Evolutionary conservation across 2,797 vertebrate genomes (phyloP).

Genomic region (Sebastes cheni): DNA sequence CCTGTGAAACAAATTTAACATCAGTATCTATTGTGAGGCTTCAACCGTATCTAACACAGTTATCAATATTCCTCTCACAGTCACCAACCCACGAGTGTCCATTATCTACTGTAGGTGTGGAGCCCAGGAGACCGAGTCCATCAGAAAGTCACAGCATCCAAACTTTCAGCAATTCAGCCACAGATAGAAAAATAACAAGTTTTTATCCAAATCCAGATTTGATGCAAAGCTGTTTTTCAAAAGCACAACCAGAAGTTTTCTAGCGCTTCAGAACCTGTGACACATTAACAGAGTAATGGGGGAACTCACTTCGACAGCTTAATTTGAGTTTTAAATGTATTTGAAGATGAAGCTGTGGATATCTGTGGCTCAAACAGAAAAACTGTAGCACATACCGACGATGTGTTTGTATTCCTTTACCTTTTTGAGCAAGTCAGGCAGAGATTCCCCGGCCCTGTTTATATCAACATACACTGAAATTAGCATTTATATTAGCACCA

Average conservation of each 20-base stretch:
- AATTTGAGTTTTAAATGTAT: neutral
- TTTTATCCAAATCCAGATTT: neutral
- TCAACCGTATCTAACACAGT: neutral
- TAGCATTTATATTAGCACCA: neutral
- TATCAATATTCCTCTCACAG: slow-evolving; percentile 58
- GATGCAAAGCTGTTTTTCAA: neutral
- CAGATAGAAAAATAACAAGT: neutral
- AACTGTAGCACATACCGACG: neutral
- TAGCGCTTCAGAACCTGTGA: neutral
- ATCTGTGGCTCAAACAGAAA: neutral
- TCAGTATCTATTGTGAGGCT: neutral
- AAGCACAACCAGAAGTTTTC: neutral
- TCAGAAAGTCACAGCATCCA: slow-evolving; percentile 52
- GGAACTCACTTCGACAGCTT: neutral
- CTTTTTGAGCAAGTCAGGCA: neutral
- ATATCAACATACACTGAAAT: neutral
- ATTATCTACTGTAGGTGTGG: slow-evolving; percentile 37
- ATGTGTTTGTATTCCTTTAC: neutral
- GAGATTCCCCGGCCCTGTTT: neutral
- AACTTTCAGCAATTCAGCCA: slow-evolving; percentile 6
- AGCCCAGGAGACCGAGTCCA: slow-evolving; percentile 37
- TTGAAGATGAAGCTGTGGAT: neutral
- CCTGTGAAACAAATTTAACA: neutral
- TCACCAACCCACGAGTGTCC: slow-evolving; percentile 14
- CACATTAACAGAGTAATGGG: neutral